Evolutionary conservation across 2,113 vertebrate species (phyloP).

Genomic region (Cyprinodon brontotheroides): DNA sequence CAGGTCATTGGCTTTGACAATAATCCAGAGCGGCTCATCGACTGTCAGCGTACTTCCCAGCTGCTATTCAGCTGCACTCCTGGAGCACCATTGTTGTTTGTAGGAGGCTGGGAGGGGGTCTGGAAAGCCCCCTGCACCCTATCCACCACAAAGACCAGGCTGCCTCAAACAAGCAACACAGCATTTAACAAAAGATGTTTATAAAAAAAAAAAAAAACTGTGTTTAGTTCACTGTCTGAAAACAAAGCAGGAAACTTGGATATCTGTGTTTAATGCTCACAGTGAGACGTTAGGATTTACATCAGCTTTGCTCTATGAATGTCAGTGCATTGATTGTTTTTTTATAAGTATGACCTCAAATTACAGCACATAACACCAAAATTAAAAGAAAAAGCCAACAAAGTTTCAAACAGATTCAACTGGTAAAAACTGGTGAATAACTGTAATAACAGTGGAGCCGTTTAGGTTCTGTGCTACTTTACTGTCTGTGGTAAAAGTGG

Average conservation of each 20-base stretch:
- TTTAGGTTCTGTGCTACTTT: too few relatives aligned
- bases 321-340: too few relatives aligned
- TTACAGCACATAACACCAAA: too few relatives aligned
- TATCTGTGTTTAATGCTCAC: neutral
- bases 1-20: slow-evolving; percentile 66
- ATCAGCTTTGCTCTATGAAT: too few relatives aligned
- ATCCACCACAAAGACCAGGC: neutral
- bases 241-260: neutral
- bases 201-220: too few relatives aligned
- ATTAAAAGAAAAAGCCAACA: too few relatives aligned
- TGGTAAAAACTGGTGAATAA: too few relatives aligned
- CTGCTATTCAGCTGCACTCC: slow-evolving; percentile 34
- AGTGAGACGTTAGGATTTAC: too few relatives aligned
- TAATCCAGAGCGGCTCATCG: slow-evolving; percentile 51
- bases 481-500: neutral
- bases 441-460: too few relatives aligned
- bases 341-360: too few relatives aligned
- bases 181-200: too few relatives aligned
- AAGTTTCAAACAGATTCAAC: too few relatives aligned
- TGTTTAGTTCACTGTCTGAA: neutral
- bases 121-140: neutral
- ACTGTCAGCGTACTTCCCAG: slow-evolving; percentile 28
- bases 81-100: slow-evolving; percentile 66
- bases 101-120: slow-evolving; percentile 59
- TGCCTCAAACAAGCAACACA: neutral